Evolutionary conservation across 1,140 invertebrate genomes (phyloP).

Genomic region (Bicyclus anynana): DNA sequence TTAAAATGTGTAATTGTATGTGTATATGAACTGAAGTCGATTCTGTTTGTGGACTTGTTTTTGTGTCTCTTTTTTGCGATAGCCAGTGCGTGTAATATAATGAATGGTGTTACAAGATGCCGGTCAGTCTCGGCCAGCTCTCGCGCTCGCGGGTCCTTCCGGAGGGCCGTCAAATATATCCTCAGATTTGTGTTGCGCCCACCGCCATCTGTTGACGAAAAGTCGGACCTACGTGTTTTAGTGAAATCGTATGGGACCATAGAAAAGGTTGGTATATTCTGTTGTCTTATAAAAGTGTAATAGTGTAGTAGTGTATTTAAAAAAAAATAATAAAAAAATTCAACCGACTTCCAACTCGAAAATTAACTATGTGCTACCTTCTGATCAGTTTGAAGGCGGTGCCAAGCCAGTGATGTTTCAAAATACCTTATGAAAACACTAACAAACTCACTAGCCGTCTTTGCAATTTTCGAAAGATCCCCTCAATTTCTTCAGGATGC

Average conservation of each 20-base stretch:
- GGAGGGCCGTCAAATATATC: neutral
- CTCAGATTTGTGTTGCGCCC: neutral
- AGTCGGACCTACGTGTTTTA: neutral
- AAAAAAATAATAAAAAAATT: too few species aligned
- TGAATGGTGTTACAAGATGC: neutral
- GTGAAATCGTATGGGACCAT: conserved; percentile 5
- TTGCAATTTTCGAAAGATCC: too few species aligned
- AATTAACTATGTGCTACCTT: too few species aligned
- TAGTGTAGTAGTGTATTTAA: too few species aligned
- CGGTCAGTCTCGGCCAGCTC: neutral
- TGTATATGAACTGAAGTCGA: too few species aligned
- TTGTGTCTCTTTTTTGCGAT: neutral
- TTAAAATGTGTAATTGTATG: too few species aligned
- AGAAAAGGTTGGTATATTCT: conserved; percentile 3
- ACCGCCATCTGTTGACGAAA: neutral
- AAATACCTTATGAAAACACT: too few species aligned
- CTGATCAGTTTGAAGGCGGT: too few species aligned
- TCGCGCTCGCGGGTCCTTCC: neutral
- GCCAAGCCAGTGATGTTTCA: too few species aligned
- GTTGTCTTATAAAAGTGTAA: neutral
- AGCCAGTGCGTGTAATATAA: neutral
- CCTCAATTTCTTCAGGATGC: too few species aligned
- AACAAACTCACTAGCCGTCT: too few species aligned
- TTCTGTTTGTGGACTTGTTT: neutral
- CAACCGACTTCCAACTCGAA: too few species aligned